Percentiles rank a stretch among this genome's conserved stretches.
Evolutionary conservation across 2,888 invertebrate species (phyloP).

Genomic region (Agriotes lineatus): DNA sequence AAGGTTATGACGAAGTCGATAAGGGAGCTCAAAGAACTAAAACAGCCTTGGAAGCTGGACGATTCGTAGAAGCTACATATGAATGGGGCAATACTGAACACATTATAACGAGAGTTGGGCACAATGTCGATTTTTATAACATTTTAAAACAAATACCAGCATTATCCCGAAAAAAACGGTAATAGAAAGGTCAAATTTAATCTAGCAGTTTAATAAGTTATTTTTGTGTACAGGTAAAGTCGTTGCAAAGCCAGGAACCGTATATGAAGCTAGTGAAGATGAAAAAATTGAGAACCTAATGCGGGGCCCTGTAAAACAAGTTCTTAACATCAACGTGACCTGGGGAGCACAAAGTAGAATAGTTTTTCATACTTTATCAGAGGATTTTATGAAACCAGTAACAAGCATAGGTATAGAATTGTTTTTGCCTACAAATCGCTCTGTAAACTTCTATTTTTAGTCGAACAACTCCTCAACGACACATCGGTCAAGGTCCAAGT

Average conservation of each 20-base stretch:
- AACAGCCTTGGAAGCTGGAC: constrained; percentile 68
- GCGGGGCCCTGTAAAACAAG: constrained; percentile 77
- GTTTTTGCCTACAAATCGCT: neutral
- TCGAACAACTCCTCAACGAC: constrained; percentile 75
- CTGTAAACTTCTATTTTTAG: constrained; percentile 63
- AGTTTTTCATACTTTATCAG: constrained; percentile 73
- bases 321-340: constrained; percentile 75
- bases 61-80: constrained; percentile 50
- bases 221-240: neutral
- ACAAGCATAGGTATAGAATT: constrained; percentile 56
- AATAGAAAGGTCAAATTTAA: too few relatives aligned
- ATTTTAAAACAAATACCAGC: constrained; percentile 68
- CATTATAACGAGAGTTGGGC: constrained; percentile 73
- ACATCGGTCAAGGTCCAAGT: constrained; percentile 77
- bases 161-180: too few relatives aligned
- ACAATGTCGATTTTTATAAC: constrained; percentile 86
- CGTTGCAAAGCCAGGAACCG: constrained; percentile 43
- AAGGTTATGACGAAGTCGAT: constrained; percentile 74
- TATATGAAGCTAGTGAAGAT: constrained; percentile 38
- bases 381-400: constrained; percentile 86
- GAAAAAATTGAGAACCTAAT: constrained; percentile 71
- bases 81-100: constrained; percentile 75
- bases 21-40: constrained; percentile 70
- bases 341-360: constrained; percentile 75
- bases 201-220: too few relatives aligned